Evolutionary conservation across 2,113 vertebrate species (phyloP), one percentile per base, ranked within the genome.

Genomic region (Rhynchopsitta pachyrhyncha): DNA sequence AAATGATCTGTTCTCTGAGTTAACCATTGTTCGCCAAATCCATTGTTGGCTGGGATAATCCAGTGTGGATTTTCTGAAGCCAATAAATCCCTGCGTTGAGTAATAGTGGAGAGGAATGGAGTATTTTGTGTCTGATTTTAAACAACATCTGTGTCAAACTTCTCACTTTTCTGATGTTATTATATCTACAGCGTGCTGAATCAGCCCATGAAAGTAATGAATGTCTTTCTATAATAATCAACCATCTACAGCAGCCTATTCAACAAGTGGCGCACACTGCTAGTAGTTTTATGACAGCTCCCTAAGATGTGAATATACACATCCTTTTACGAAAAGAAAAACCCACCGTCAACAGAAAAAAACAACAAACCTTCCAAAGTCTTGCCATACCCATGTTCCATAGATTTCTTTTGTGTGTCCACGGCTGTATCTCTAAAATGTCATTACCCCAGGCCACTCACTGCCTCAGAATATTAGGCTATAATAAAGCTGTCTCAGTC

Each of bases 401-500:
- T 70, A 74, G 87, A 88, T 94, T 92, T 91, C 82, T 81, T 96
- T 96, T 92, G 68, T 95, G 59, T 55, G 52, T 83, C 81, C 75
- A 74, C 70, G 63, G 90, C 95, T 91, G 25, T 90, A 90, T 81
- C 68, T 95, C 91, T 92, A 85, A 95, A 92, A 74, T 88, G 85
- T 94, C 89, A 86, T 62, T 82, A 94, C 84, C 75, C 39, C 31
- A 60, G 89, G 74, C 84, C 94, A 81, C 91, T 93, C 82, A 83
- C 37, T 91, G 82, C 76, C 89, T 97, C 68, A 82, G 78, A 96
- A 91, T 82, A 95, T 94, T 92, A 87, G 53, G 59, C 67, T 89
- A 47, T 94, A 94, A 97, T 90, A 95, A 96, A 95, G 64, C 78
- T 88, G 79, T 95, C 89, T 97, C 59, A 17, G 80, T 93, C 89